Base-by-base conservation (phyloP, 2,113 vertebrate genomes). In the Urocolius indicus region DNA sequence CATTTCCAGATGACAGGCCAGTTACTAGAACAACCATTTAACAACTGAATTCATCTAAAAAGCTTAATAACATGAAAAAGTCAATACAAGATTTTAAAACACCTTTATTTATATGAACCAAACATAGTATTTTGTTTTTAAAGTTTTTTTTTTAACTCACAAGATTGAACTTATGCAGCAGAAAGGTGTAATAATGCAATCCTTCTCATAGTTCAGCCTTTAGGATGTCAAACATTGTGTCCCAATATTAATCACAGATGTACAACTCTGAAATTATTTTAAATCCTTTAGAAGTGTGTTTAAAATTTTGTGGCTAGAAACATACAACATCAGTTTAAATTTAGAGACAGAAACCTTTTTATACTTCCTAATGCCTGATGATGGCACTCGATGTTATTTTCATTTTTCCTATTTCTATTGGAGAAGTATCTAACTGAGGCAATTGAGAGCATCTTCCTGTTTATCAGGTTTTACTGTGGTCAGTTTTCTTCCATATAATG, bases 11-110 rank as follows among this genome's bases (percentile, higher is more conserved):
- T 96, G 96, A 94, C 84, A 93, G 89, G 94, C 89, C 95, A 96
- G 88, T 95, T 94, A 94, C 93, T 88, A 91, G 90, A 97, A 95
- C 94, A 96, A 57, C 96, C 94, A 93, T 93, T 96, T 93, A 95
- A 78, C 90, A 96, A 92, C 90, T 84, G 73, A 92, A 82, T 95
- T 96, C 38, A 86, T 78, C 77, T 94, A 92, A 83, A 95, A 93
- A 94, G 88, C 96, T 94, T 93, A 95, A 95, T 93, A 96, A 94
- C 54, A 65, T 71, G 92, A 65, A 88, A 90, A 95, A 95, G 75
- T 93, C 95, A 84, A 96, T 96, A 94, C 51, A 62, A 83, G 46
- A 88, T 96, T 97, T 96, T 62, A 95, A 97, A 94, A 90, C 61
- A 78, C 79, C 79, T 94, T 93, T 92, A 83, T 91, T 96, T 94